Base-by-base conservation (phyloP, 1,140 invertebrate genomes). In the Chironomus tepperi region DNA sequence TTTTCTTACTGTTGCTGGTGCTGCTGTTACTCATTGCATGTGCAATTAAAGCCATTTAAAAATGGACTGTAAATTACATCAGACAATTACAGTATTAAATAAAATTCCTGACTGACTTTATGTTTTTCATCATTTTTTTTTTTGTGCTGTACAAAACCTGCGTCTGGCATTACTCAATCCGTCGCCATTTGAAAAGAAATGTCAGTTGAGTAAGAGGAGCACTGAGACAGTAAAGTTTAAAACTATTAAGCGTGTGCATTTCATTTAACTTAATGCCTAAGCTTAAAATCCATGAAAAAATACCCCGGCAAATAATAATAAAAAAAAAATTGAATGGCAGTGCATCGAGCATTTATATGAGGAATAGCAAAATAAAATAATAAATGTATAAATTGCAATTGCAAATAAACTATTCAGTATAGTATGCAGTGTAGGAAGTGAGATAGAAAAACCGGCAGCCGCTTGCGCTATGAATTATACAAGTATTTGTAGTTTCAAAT, bases 381-480 rank as follows among this genome's bases (percentile, higher is more conserved):
- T 57, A n/a, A 57, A n/a, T 57, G 47, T 57, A n/a, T n/a, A 57
- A 57, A 57, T n/a, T 57, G n/a, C 47, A 57, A 57, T n/a, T 57
- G 47, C 12, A 34, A 34, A 34, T 34, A 34, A 34, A 34, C 24
- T 34, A 34, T 34, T 34, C 24, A 34, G 24, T 34, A 34, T 34
- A 34, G 24, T 34, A 57, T 57, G 8, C 47, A 57, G 47, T 70
- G 16, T 18, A 70, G 65, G 65, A 70, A 70, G 65, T 21, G 65
- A 70, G 65, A 70, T 18, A 70, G 65, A 70, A 18, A 57, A 70
- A 57, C 47, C 47, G 47, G 65, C 65, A 19, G 18, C 18, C 65
- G 65, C 16, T 21, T 70, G 65, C 65, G 65, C 65, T 21, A 21
- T 70, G 16, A 70, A 21, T 6, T 18, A 16, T 12, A 70, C 1